phyloP scores from a whole-genome alignment of 2,888 invertebrate genomes.

The Arenicola marina region DNA sequence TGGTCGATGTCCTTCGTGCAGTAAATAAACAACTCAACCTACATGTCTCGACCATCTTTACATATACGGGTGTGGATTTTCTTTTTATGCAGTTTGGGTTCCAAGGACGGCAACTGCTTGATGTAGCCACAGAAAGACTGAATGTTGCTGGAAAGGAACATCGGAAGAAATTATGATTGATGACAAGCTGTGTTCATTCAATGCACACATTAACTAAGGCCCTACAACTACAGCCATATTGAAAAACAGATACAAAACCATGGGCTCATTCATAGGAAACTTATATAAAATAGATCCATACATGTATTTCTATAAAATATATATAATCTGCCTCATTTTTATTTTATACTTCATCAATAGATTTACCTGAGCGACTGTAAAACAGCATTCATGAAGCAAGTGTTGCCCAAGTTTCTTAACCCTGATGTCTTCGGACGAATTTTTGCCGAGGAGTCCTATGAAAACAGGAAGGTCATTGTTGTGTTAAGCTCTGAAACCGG shows the following conservation, averaged over 20 bases:
- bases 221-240: no score
- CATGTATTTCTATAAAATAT: no score
- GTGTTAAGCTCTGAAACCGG: no score
- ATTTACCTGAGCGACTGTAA: slow-evolving; percentile 71
- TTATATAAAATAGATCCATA: no score
- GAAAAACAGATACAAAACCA: no score
- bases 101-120: slow-evolving; percentile 76
- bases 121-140: slow-evolving; percentile 83
- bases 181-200: no score
- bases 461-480: slow-evolving; percentile 14
- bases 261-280: no score
- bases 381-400: slow-evolving; percentile 89
- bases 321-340: no score
- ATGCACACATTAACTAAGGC: no score
- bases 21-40: slow-evolving; percentile 37
- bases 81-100: slow-evolving; percentile 62
- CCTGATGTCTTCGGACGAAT: slow-evolving; percentile 64
- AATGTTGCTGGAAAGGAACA: slow-evolving; percentile 70
- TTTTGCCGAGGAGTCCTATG: slow-evolving; percentile 39
- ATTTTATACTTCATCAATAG: neutral
- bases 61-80: slow-evolving; percentile 43
- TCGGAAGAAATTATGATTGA: no score
- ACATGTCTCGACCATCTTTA: slow-evolving; percentile 57
- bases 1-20: no score
- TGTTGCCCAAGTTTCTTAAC: slow-evolving; percentile 82